Evolutionary conservation across 2,888 invertebrate genomes (phyloP).

Genomic region (Nasonia oneida): DNA sequence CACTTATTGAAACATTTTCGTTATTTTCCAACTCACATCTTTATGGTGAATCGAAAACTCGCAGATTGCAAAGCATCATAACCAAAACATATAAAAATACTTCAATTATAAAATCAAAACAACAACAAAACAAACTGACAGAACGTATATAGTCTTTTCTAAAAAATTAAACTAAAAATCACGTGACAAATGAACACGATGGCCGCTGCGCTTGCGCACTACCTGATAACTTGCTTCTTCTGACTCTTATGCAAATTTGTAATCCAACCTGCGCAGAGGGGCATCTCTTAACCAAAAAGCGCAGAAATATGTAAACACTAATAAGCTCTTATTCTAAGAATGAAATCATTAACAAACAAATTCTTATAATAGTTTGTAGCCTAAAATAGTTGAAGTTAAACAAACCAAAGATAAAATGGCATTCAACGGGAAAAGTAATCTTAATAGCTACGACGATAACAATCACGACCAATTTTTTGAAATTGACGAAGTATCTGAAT

Average conservation of each 20-base stretch:
- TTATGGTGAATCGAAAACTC: background rate
- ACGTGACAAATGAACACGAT: background rate
- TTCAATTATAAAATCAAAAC: background rate
- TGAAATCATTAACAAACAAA: background rate
- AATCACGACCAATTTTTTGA: background rate
- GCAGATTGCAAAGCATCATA: background rate
- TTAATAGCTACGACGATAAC: background rate
- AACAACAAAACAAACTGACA: background rate
- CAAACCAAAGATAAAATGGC: constrained; percentile 18
- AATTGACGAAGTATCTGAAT: background rate
- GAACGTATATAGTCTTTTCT: too few species aligned
- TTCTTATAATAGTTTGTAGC: background rate
- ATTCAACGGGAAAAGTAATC: background rate
- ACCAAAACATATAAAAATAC: background rate
- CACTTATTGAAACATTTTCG: background rate
- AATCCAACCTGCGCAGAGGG: background rate
- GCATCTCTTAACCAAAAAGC: background rate
- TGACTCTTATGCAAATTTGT: too few species aligned
- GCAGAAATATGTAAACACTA: background rate
- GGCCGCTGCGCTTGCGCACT: background rate
- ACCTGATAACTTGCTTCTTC: too few species aligned
- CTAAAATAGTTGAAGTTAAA: background rate
- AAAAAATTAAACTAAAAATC: background rate
- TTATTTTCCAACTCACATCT: background rate
- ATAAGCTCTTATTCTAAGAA: background rate